Percentiles rank a stretch among this genome's conserved stretches.
Evolutionary conservation across 2,113 vertebrate species (phyloP).

Genomic region (Hippocampus barbouri): DNA sequence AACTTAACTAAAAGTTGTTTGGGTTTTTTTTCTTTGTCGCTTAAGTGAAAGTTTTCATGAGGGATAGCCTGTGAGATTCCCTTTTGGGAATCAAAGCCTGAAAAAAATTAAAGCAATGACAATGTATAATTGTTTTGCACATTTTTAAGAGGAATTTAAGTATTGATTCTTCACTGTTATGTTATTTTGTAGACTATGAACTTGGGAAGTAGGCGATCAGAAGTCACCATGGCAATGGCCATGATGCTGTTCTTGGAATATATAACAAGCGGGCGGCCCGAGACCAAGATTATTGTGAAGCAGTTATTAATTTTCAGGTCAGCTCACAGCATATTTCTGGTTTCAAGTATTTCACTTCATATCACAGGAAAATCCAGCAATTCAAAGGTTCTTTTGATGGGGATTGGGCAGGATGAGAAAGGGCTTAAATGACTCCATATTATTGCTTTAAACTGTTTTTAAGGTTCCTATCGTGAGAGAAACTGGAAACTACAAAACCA

Average conservation of each 20-base stretch:
- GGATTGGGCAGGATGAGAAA: background rate
- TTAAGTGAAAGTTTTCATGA: constrained; percentile 34
- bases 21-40: background rate
- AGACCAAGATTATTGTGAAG: background rate
- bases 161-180: background rate
- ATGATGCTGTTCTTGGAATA: background rate
- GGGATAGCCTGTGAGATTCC: constrained; percentile 44
- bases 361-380: background rate
- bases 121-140: background rate
- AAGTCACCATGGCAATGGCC: background rate
- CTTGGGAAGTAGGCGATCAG: background rate
- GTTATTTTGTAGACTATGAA: background rate
- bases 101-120: constrained; percentile 1
- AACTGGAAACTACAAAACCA: constrained; percentile 15
- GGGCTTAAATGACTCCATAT: background rate
- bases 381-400: constrained; percentile 1
- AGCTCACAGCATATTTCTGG: background rate
- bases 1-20: constrained; percentile 13
- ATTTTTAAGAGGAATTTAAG: background rate
- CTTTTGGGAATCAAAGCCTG: constrained; percentile 33
- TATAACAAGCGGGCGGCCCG: background rate
- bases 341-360: background rate
- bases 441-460: background rate
- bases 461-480: constrained; percentile 26
- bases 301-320: background rate